Evolutionary conservation across 2,113 vertebrate species (phyloP), one percentile per base, ranked within the genome.

Genomic region (Nannospalax galili): DNA sequence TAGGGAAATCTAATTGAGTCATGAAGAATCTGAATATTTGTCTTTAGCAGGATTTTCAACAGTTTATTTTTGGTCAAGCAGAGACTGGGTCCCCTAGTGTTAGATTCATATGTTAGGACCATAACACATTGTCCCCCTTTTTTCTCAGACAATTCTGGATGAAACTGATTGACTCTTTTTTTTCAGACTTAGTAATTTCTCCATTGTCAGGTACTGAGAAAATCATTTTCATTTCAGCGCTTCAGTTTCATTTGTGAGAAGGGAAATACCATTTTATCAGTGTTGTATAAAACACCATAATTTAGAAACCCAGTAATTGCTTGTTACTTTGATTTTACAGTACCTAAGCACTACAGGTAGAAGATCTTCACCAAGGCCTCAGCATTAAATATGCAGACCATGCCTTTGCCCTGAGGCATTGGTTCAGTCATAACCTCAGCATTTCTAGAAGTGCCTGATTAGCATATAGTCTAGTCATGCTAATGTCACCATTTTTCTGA

Each of bases 211-310:
- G 45, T 82, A 32, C 22, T 95, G 32, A 48, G 11, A 74, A 94
- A 81, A 11, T 95, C 77, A 65, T 32, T 96, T 97, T 94, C 37
- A 65, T 84, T 92, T 69, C 65, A 85, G 86, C 42, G 17, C 7
- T 65, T 86, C 67, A 80, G 1, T 86, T 96, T 90, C 62, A 10
- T 95, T 92, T 95, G 20, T 92, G 67, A 95, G 77, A 72, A 14
- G 12, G 3, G 14, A 79, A 79, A 35, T 90, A 56, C 42, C 20
- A 15, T 94, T 88, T n/a, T 93, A 92, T 89, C 30, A 73, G 19
- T 64, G 67, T 80, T 85, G 42, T 92, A 2, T 82, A 42, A 87
- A 94, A 72, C 0, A 35, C 37, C 7, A 65, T 42, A 87, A 48
- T 56, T n/a, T n/a, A n/a, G n/a, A 95, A 62, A 79, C 5, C 89